Evolutionary conservation across 2,113 vertebrate species (phyloP).

Genomic region (Callorhinus ursinus): DNA sequence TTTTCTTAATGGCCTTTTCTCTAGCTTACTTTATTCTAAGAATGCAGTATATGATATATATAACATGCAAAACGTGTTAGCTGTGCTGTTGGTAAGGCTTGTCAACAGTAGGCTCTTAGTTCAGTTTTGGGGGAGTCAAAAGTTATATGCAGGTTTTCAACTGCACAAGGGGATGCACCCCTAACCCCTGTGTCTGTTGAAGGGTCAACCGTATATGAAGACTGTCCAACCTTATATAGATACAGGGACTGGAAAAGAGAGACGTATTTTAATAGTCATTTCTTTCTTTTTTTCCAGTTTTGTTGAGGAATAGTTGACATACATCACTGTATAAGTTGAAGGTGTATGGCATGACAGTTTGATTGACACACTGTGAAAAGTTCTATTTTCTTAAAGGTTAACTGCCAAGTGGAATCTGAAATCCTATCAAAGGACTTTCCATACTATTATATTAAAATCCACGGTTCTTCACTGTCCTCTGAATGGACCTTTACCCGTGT

Average conservation of each 20-base stretch:
- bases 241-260: background rate
- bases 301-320: background rate
- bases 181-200: background rate
- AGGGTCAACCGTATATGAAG: background rate
- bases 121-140: background rate
- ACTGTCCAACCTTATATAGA: background rate
- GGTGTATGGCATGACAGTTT: background rate
- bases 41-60: background rate
- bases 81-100: background rate
- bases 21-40: background rate
- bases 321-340: background rate
- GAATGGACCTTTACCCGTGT: background rate
- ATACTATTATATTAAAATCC: background rate
- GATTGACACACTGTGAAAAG: background rate
- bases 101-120: background rate
- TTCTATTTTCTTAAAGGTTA: slow-evolving; percentile 15
- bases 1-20: background rate
- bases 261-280: background rate
- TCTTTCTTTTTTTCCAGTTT: background rate
- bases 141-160: background rate
- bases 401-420: background rate
- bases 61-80: background rate
- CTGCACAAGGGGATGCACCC: background rate
- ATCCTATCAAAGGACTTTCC: background rate
- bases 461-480: background rate